Base-by-base conservation (phyloP, 2,797 vertebrate species). In the Fundulus diaphanus region DNA sequence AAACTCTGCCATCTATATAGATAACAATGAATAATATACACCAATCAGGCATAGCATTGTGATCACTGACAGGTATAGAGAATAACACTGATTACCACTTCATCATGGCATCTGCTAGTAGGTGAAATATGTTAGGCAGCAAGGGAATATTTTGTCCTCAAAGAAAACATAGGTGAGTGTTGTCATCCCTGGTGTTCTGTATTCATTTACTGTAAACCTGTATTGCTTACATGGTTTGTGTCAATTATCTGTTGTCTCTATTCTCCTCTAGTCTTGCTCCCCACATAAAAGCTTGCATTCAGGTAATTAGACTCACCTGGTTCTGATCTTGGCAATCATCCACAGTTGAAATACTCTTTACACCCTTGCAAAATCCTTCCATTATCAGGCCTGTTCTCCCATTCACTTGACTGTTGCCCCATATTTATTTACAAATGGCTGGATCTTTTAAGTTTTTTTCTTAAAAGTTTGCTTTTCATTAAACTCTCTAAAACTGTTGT, bases 21-120 rank as follows among this genome's bases (percentile, higher is more conserved):
- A 11, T 63, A 24, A 20, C 29, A 29, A 20, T 59, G 59, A 20
- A 37, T 61, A 61, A 61, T 22, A 63, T 63, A 37, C 59, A 63
- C 33, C 33, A 63, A 63, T 63, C 33, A 63, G 59, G 33, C 33
- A 37, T 35, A 35, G 20, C 59, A 37, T 63, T 63, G 59, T 63
- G 59, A 63, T 24, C 20, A 37, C 59, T 63, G 59, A 63, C 59
- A 24, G 33, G 11, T 35, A 33, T 35, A 63, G 20, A 63, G 18
- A 63, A 7, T 73, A 29, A 57, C 76, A 80, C 70, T 86, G 59
- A 63, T 63, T 63, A 63, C 59, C 31, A 35, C 59, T 24, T 37
- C 20, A 35, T 35, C 7, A 35, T 35, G 33, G 3, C 8, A 22
- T 33, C 18, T 33, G 33, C 35, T 61, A 35, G 31, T 61, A 35